Conservation (phyloP, 2,888 invertebrate species). For the Eupelmus urozonus region DNA sequence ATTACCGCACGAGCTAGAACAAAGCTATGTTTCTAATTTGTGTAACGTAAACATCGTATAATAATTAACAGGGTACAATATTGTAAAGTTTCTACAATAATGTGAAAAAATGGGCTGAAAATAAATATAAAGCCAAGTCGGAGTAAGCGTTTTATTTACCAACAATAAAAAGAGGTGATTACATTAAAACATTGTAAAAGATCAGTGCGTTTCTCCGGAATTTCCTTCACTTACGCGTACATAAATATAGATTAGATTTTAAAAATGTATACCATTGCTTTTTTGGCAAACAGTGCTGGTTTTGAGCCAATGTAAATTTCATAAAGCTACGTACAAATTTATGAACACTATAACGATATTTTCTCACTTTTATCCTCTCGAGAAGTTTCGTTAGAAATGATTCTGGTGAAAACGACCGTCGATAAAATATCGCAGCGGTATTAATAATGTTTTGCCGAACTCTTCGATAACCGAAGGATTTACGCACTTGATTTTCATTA, state of each 20-base stretch:
- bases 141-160: too few relatives aligned
- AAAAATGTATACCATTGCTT: constrained; percentile 48
- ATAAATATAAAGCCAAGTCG: too few relatives aligned
- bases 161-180: too few relatives aligned
- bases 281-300: constrained; percentile 56
- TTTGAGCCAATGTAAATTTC: constrained; percentile 58
- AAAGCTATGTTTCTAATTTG: too few relatives aligned
- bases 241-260: constrained; percentile 57
- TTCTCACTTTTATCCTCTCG: constrained; percentile 46
- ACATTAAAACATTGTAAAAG: constrained; percentile 5
- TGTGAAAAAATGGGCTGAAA: too few relatives aligned
- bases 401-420: constrained; percentile 40
- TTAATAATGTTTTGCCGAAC: not conserved
- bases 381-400: constrained; percentile 33
- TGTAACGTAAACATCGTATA: too few relatives aligned
- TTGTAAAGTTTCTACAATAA: too few relatives aligned
- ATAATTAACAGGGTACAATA: too few relatives aligned
- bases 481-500: not conserved
- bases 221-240: constrained; percentile 25
- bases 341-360: constrained; percentile 55
- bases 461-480: not conserved
- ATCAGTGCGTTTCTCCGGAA: constrained; percentile 4
- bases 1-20: too few relatives aligned
- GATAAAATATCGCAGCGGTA: constrained; percentile 12
- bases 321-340: constrained; percentile 54